phyloP scores from a whole-genome alignment of 2,113 vertebrate species.

The Colaptes auratus region DNA sequence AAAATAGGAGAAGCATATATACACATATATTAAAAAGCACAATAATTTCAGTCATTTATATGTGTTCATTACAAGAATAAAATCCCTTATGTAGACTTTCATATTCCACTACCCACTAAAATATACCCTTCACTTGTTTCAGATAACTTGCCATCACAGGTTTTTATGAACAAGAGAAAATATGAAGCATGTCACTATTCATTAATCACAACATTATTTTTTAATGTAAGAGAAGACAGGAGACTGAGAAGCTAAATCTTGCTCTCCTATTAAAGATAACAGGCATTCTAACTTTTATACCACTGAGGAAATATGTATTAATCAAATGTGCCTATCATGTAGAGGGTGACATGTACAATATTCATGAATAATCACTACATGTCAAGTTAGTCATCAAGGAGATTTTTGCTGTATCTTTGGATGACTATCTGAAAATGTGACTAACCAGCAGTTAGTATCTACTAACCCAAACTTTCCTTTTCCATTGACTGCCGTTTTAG shows the following conservation, averaged over 20 bases:
- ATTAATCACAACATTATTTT: slow-evolving; percentile 60
- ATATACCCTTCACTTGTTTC: neutral
- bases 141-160: neutral
- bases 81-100: neutral
- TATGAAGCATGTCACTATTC: slow-evolving; percentile 25
- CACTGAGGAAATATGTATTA: slow-evolving; percentile 30
- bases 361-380: neutral
- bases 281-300: slow-evolving; percentile 22
- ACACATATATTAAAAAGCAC: neutral
- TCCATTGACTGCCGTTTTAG: neutral
- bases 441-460: neutral
- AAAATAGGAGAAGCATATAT: neutral
- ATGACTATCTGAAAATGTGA: neutral
- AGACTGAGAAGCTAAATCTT: slow-evolving; percentile 41
- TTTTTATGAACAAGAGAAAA: slow-evolving; percentile 47
- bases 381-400: neutral
- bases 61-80: neutral
- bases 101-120: neutral
- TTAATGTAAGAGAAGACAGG: slow-evolving; percentile 50
- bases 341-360: neutral
- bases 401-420: neutral
- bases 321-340: slow-evolving; percentile 28
- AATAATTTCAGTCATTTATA: neutral
- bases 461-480: neutral
- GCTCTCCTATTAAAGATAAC: slow-evolving; percentile 55